phyloP scores from a whole-genome alignment of 2,888 invertebrate genomes.

The Apeira syringaria region DNA sequence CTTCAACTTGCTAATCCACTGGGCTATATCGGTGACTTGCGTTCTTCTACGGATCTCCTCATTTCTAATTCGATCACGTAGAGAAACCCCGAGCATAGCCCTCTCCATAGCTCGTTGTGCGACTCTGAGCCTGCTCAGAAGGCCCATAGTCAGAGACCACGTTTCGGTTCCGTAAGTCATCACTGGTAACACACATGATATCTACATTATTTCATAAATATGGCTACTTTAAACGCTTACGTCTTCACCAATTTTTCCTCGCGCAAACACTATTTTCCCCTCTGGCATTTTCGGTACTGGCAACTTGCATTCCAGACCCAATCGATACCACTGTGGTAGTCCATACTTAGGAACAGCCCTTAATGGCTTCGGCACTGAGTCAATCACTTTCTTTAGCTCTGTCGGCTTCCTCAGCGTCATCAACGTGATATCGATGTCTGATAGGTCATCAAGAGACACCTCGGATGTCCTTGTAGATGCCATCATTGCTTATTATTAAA shows the following conservation, averaged over 20 bases:
- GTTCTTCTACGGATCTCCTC: no score
- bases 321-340: slow-evolving; percentile 77
- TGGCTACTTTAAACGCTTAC: no score
- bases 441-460: slow-evolving; percentile 46
- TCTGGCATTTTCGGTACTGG: slow-evolving; percentile 79
- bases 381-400: slow-evolving; percentile 70
- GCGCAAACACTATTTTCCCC: slow-evolving; percentile 74
- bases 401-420: slow-evolving; percentile 74
- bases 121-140: no score
- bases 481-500: slow-evolving; percentile 38
- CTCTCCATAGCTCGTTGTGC: no score
- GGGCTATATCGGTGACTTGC: no score
- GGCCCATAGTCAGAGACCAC: no score
- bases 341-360: slow-evolving; percentile 75
- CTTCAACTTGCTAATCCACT: no score
- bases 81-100: no score
- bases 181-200: no score
- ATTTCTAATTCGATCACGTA: no score
- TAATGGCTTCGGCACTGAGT: slow-evolving; percentile 71
- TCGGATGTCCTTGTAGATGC: slow-evolving; percentile 41
- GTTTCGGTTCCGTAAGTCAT: no score
- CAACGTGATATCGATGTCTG: slow-evolving; percentile 59
- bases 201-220: no score
- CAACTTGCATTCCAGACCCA: slow-evolving; percentile 79
- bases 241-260: slow-evolving; percentile 79